Base-by-base conservation (phyloP, 1,140 invertebrate genomes). In the Drosophila ohnishii region DNA sequence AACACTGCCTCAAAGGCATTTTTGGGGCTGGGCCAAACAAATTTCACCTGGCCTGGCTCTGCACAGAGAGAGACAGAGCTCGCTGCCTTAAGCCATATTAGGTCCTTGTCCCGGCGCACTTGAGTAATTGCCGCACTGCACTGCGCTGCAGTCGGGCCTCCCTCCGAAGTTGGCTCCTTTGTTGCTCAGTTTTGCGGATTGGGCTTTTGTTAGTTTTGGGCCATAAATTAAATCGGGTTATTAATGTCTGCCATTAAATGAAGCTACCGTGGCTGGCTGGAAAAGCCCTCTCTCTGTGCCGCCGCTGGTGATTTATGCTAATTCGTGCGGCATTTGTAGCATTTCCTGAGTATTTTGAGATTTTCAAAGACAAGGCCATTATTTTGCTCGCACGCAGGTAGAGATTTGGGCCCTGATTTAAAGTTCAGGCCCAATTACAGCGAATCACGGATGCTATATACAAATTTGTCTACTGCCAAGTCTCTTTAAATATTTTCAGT, bases 171-270 rank as follows among this genome's bases (percentile, higher is more conserved):
- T 70, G 35, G 53, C 69, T 37, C 51, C 75, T 65, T 78, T 83
- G 75, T 78, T 71, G 67, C 73, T 58, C 73, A 84, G 45, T 79
- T 75, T 71, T 77, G 67, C 78, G 59, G 57, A 69, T 60, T 75
- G 75, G 79, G 76, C 84, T 80, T 84, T 84, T 79, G 84, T 88
- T 88, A 88, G 85, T 79, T 83, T 80, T 78, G 65, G 84, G 76
- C 72, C 84, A 88, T 88, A 88, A 88, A 88, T 88, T 88, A 88
- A 88, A 88, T 88, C 77, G 82, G 62, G 84, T 88, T 88, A 88
- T 88, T 88, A 88, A 88, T 88, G 84, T 88, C 80, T 83, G 73
- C 80, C 84, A 88, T 88, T 88, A 87, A 87, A 84, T 86, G 83
- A 87, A 86, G 83, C 83, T 79, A 86, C 75, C 81, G 28, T 73